phyloP scores from a whole-genome alignment of 2,888 invertebrate species.

The Silvanus unidentatus region DNA sequence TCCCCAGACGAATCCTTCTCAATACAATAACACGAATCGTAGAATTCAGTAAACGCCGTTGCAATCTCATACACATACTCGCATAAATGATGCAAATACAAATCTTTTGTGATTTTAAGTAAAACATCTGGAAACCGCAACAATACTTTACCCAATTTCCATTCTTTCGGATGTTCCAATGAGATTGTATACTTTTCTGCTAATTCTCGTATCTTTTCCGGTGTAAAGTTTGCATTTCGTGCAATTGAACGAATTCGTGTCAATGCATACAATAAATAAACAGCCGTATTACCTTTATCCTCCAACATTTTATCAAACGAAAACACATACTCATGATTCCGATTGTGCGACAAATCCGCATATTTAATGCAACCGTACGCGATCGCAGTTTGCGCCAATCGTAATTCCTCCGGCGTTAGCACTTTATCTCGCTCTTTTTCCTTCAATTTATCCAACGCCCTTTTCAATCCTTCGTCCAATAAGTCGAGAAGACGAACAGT shows the following conservation, averaged over 20 bases:
- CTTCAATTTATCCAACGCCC: constrained; percentile 73
- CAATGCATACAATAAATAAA: constrained; percentile 90
- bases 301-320: constrained; percentile 99
- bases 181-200: constrained; percentile 56
- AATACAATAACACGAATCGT: constrained; percentile 95
- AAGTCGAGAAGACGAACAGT: constrained; percentile 78
- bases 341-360: constrained; percentile 90
- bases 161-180: constrained; percentile 86
- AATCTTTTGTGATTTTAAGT: constrained; percentile 71
- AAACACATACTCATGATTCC: constrained; percentile 92
- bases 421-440: constrained; percentile 85
- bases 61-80: constrained; percentile 94
- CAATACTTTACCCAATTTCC: constrained; percentile 85
- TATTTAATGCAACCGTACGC: constrained; percentile 99
- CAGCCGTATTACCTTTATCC: constrained; percentile 98
- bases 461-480: constrained; percentile 83
- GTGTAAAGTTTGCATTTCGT: constrained; percentile 65
- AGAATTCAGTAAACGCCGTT: constrained; percentile 93
- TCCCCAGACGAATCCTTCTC: constrained; percentile 82
- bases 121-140: constrained; percentile 84
- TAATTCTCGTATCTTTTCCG: constrained; percentile 57
- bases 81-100: constrained; percentile 82
- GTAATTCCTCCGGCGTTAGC: constrained; percentile 73
- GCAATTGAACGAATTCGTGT: constrained; percentile 91
- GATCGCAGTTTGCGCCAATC: constrained; percentile 79